Percentiles rank a stretch among this genome's conserved stretches.
Evolutionary conservation across 2,888 invertebrate genomes (phyloP).

Genomic region (Ochropleura plecta): DNA sequence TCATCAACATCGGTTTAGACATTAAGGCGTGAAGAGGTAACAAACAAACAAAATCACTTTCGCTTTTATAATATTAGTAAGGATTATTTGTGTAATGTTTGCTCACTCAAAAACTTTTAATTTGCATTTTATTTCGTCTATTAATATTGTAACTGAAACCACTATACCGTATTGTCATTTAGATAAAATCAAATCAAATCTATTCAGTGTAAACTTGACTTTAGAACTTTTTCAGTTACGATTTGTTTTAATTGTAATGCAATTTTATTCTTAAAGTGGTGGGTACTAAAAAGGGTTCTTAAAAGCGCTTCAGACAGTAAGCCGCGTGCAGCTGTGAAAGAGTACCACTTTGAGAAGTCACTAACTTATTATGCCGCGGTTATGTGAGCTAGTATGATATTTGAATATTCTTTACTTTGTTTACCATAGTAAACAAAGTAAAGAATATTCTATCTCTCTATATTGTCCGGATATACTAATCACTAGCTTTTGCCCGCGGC

Average conservation of each 20-base stretch:
- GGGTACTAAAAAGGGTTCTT: conserved; percentile 4
- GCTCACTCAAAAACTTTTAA: not conserved
- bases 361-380: not conserved
- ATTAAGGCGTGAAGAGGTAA: too few species aligned
- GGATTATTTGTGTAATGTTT: not conserved
- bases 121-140: not conserved
- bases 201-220: not conserved
- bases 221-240: not conserved
- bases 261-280: conserved; percentile 23
- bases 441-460: too few species aligned
- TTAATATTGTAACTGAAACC: not conserved
- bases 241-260: conserved; percentile 36
- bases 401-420: too few species aligned
- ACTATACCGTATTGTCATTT: not conserved
- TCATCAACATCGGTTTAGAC: too few species aligned
- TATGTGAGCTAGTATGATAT: not conserved
- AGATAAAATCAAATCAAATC: conserved; percentile 16
- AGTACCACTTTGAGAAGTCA: not conserved
- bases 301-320: conserved; percentile 9
- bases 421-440: too few species aligned
- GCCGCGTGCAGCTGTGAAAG: conserved; percentile 1
- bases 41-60: too few species aligned
- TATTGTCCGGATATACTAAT: too few species aligned
- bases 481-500: too few species aligned
- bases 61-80: too few species aligned